Percentiles rank a stretch among this genome's conserved stretches.
Conservation (phyloP, 2,888 invertebrate species). For the Ophraella communa region DNA sequence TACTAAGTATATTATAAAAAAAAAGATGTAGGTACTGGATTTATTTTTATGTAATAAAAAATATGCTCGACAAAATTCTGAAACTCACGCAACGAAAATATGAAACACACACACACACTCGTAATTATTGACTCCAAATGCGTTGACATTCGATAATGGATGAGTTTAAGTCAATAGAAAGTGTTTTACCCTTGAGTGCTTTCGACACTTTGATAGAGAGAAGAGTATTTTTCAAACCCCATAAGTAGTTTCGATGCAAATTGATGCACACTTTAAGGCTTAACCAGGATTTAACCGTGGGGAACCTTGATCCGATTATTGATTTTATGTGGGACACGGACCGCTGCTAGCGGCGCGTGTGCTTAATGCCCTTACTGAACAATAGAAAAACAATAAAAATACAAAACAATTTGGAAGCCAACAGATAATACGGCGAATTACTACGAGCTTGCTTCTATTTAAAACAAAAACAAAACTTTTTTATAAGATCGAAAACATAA, state of each 20-base stretch:
- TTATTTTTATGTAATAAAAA: no score
- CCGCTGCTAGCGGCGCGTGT: conserved; percentile 7
- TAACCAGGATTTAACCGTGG: conserved; percentile 50
- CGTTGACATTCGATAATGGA: conserved; percentile 38
- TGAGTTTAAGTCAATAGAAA: conserved; percentile 45
- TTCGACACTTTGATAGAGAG: conserved; percentile 48
- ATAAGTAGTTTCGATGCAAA: conserved; percentile 57
- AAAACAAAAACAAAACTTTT: no score
- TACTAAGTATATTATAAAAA: no score
- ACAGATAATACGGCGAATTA: no score
- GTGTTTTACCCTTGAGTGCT: conserved; percentile 48
- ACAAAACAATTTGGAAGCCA: background rate
- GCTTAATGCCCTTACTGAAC: conserved; percentile 6
- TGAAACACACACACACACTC: background rate
- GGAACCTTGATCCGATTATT: conserved; percentile 47
- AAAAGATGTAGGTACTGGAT: no score
- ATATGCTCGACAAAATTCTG: no score
- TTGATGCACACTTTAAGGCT: conserved; percentile 56
- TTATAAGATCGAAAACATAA: no score
- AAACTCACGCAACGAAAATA: no score
- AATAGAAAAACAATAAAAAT: conserved; percentile 1
- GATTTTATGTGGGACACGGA: conserved; percentile 46
- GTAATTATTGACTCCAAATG: conserved; percentile 28
- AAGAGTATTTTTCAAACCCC: conserved; percentile 52
- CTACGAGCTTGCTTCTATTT: no score